Percentiles rank a stretch among this genome's conserved stretches.
These are phyloP conservation scores for Haemorhous mexicanus DNA, from an alignment of 2,113 vertebrate genomes.

Conservation along the genomic window DNA sequence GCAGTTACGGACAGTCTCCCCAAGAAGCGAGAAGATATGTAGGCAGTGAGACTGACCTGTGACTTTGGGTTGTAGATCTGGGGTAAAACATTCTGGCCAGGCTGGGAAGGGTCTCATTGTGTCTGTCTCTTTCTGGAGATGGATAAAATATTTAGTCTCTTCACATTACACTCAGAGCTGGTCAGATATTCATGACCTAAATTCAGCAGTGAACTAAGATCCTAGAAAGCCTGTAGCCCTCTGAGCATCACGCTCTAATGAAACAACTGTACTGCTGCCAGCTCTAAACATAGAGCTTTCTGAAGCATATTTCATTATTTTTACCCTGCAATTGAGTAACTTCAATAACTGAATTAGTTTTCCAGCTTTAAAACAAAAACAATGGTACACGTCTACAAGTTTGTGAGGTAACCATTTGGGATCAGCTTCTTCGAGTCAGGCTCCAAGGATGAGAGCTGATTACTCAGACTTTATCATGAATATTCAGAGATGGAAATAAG, in stretches of 20 bases:
- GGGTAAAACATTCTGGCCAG: neutral
- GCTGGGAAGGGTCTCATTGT: neutral
- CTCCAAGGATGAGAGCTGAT: neutral
- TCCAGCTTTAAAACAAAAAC: neutral
- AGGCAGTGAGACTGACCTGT: neutral
- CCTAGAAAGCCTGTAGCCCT: neutral
- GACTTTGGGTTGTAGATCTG: neutral
- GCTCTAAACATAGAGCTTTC: neutral
- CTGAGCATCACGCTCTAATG: neutral
- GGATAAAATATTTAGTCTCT: neutral
- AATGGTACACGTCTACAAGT: neutral
- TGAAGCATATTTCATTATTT: neutral
- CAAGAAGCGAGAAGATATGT: neutral
- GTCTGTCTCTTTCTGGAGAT: neutral
- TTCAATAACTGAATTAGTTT: neutral
- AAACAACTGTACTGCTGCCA: neutral
- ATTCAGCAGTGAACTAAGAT: neutral
- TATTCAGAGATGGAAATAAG: slow-evolving; percentile 44
- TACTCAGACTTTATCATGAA: slow-evolving; percentile 32
- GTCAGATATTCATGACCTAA: neutral
- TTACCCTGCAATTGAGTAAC: neutral
- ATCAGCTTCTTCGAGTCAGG: neutral
- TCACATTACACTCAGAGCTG: neutral
- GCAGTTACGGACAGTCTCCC: neutral
- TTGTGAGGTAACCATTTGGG: neutral